Percentiles rank a stretch among this genome's conserved stretches.
These are phyloP conservation scores for Tricholauxania praeusta DNA, from an alignment of 2,888 invertebrate genomes.

Conservation along the genomic window DNA sequence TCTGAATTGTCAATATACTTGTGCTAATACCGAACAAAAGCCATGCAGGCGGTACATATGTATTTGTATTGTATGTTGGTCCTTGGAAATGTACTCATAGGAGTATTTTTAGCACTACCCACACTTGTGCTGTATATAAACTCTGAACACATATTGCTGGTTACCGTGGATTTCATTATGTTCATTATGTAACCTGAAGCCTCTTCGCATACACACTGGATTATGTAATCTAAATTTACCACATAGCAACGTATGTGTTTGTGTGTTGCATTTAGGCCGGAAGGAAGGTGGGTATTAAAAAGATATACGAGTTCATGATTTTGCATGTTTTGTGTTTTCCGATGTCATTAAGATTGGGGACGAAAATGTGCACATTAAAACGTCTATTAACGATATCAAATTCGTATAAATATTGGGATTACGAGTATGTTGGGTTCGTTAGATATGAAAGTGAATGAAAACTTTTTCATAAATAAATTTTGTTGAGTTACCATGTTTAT, in stretches of 20 bases:
- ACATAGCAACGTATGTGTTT: too few relatives aligned
- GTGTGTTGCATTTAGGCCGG: constrained; percentile 24
- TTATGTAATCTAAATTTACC: constrained; percentile 19
- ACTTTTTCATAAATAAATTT: too few relatives aligned
- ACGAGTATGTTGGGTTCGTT: neutral
- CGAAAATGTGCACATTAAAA: constrained; percentile 57
- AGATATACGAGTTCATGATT: constrained; percentile 66
- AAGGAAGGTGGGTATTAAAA: constrained; percentile 54
- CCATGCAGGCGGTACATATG: too few relatives aligned
- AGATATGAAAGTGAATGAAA: neutral
- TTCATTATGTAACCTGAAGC: constrained; percentile 7
- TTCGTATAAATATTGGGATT: constrained; percentile 59
- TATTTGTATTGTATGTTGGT: too few relatives aligned
- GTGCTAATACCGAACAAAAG: too few relatives aligned
- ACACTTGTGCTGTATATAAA: too few relatives aligned
- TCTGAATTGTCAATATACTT: neutral
- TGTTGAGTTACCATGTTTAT: too few relatives aligned
- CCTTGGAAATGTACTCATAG: too few relatives aligned
- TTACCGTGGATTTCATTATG: constrained; percentile 21
- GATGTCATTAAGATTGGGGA: constrained; percentile 59
- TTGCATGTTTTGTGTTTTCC: constrained; percentile 62
- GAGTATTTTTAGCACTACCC: too few relatives aligned
- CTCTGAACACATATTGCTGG: constrained; percentile 36
- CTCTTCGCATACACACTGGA: neutral
- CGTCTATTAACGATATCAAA: constrained; percentile 64